Evolutionary conservation across 1,140 invertebrate species (phyloP).

Genomic region (Drosophila athabasca): DNA sequence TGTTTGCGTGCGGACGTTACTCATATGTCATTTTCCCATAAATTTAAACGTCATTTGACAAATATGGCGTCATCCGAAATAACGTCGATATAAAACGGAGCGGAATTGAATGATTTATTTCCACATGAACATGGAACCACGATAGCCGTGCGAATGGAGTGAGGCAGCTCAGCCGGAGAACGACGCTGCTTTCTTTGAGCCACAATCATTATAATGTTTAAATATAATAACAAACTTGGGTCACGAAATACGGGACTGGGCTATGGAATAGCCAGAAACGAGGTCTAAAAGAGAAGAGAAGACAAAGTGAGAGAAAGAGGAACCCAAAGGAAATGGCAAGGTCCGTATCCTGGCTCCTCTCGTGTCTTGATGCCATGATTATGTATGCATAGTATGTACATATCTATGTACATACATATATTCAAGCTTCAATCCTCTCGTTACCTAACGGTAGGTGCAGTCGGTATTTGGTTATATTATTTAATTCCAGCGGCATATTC

Average conservation of each 20-base stretch:
- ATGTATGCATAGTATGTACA: too few species aligned
- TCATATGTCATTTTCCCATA: slow-evolving; percentile 55
- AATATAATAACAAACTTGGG: slow-evolving; percentile 66
- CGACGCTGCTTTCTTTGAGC: slow-evolving; percentile 6
- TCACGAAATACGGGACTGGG: slow-evolving; percentile 23
- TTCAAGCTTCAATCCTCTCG: too few species aligned
- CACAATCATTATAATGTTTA: slow-evolving; percentile 62
- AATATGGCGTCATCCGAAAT: slow-evolving; percentile 67
- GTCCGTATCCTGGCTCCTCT: too few species aligned
- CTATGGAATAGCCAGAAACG: not conserved
- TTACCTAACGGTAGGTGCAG: too few species aligned
- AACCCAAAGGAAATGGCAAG: too few species aligned
- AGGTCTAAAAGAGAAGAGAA: too few species aligned
- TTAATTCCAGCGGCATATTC: not conserved
- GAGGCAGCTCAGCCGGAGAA: not conserved
- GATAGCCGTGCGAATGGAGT: slow-evolving; percentile 5
- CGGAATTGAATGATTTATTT: too few species aligned
- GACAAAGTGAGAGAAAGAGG: too few species aligned
- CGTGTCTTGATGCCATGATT: too few species aligned
- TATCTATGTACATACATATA: too few species aligned
- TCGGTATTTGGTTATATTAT: too few species aligned
- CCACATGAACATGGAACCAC: slow-evolving; percentile 45
- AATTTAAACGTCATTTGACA: slow-evolving; percentile 74
- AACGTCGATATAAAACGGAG: slow-evolving; percentile 39
- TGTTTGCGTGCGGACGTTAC: slow-evolving; percentile 23